Base-by-base conservation (phyloP, 2,888 invertebrate genomes). In the Alloscopus bannaensis region DNA sequence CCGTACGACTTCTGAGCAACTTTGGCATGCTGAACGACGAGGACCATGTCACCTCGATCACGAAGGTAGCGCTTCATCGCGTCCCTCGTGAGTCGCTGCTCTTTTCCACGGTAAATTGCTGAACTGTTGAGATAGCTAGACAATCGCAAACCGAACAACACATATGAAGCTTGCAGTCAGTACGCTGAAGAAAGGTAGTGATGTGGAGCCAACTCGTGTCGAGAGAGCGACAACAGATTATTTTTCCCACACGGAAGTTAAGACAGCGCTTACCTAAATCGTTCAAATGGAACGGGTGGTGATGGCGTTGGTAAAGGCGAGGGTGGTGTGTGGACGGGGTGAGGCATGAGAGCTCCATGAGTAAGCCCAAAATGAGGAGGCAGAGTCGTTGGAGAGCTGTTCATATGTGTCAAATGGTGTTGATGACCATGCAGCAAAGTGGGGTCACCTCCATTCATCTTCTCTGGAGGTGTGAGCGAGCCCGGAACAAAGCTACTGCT, bases 1-100 rank as follows among this genome's bases (percentile, higher is more conserved):
- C 99, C 99, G 88, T 99, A 99, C 0, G 98, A 99, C 88, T 99
- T 99, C 89, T 99, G 99, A 36, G 99, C 99, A 62, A 99, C 99
- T 91, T 99, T 99, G 60, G 99, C 99, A 89, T 99, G 99, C 73
- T 99, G 91, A 87, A 99, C 98, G 66, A 98, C 97, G 78, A 99
- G 94, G 24, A 96, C 94, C 95, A 97, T 97, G 88, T 97, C 97
- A 86, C 95, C 95, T 86, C 97, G 92, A 88, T 98, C 97, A 73
- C 96, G 92, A 86, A 99, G 91, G 89, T 99, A 99, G 75, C 96
- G 93, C 88, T 96, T 95, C 99, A 99, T 99, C 45, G 96, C 95
- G 86, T 97, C 97, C 79, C 96, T 91, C 29, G 95, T 95, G 84
- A 95, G 91, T 79, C 94, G 91, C 87, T 95, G 94, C 88, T 96